These are phyloP conservation scores for Gasterosteus aculeatus DNA, from an alignment of 2,113 vertebrate genomes.

Conservation along the genomic window DNA sequence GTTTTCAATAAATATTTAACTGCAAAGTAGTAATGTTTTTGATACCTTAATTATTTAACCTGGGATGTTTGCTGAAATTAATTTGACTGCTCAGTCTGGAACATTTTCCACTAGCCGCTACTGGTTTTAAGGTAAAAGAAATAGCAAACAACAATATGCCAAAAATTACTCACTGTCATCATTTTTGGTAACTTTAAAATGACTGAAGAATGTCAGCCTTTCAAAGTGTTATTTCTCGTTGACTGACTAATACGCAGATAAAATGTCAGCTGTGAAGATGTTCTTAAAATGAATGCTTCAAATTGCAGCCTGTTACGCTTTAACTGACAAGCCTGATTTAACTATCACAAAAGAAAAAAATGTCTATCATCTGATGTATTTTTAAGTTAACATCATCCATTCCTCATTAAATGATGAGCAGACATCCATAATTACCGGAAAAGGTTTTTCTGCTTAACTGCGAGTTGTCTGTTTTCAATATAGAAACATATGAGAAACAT, in stretches of 20 bases:
- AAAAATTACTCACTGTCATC: conserved; percentile 28
- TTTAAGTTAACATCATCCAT: neutral
- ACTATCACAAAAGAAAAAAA: conserved; percentile 34
- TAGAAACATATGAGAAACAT: neutral
- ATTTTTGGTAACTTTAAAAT: conserved; percentile 40
- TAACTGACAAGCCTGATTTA: conserved; percentile 52
- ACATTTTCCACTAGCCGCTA: too few species aligned
- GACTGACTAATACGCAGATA: conserved; percentile 59
- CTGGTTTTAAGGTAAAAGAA: neutral
- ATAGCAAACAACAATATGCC: neutral
- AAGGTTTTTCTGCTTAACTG: conserved; percentile 5
- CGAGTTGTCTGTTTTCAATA: neutral
- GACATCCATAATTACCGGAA: conserved; percentile 10
- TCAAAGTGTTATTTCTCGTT: conserved; percentile 44
- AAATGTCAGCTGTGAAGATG: conserved; percentile 55
- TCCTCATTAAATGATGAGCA: conserved; percentile 31
- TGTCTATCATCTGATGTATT: conserved; percentile 19
- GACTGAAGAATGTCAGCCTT: conserved; percentile 55
- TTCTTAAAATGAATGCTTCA: conserved; percentile 55
- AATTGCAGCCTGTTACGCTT: conserved; percentile 46
- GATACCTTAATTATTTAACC: too few species aligned
- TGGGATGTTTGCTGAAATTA: too few species aligned
- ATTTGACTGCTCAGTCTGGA: too few species aligned
- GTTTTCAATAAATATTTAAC: too few species aligned
- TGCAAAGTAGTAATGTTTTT: too few species aligned